These are phyloP conservation scores for Aurelia sp. DNA, from an alignment of 30 jellyfish, hydroid and myxozoan genomes.

Conservation along the genomic window DNA sequence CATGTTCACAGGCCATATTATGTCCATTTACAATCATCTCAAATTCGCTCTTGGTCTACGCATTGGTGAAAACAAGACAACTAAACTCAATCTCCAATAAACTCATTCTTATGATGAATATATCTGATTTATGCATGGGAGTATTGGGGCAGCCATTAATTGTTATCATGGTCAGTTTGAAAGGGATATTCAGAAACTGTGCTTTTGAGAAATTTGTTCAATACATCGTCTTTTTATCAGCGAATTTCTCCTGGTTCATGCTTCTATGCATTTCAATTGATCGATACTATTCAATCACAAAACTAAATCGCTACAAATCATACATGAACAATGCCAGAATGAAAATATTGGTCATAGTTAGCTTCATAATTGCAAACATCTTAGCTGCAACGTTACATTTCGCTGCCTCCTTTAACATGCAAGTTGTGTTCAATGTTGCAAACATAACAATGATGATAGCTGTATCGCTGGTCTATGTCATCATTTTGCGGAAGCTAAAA, in stretches of 20 bases:
- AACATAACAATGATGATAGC: slow-evolving; percentile 8
- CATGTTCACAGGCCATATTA: slow-evolving; percentile 10
- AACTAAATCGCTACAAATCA: slow-evolving; percentile 30
- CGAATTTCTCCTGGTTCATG: slow-evolving; percentile 55
- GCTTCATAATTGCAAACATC: slow-evolving; percentile 4
- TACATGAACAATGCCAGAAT: slow-evolving; percentile 29
- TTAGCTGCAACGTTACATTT: not conserved
- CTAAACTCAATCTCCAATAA: slow-evolving; percentile 27
- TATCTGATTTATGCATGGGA: slow-evolving; percentile 57
- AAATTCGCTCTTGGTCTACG: slow-evolving; percentile 22
- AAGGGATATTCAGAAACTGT: slow-evolving; percentile 29
- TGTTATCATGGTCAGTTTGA: slow-evolving; percentile 2
- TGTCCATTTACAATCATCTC: slow-evolving; percentile 22
- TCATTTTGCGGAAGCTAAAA: slow-evolving; percentile 26
- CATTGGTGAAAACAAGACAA: slow-evolving; percentile 41
- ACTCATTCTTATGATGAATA: slow-evolving; percentile 39
- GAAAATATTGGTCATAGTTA: slow-evolving; percentile 5
- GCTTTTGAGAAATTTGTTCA: slow-evolving; percentile 23
- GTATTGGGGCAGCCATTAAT: slow-evolving; percentile 36
- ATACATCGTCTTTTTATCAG: slow-evolving; percentile 26
- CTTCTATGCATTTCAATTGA: slow-evolving; percentile 31
- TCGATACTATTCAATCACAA: slow-evolving; percentile 48
- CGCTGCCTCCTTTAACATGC: slow-evolving; percentile 37
- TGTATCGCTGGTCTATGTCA: slow-evolving; percentile 26
- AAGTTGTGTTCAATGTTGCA: slow-evolving; percentile 12